These are phyloP conservation scores for Drosophila neocordata DNA, from an alignment of 1,140 invertebrate genomes.

Conservation along the genomic window DNA sequence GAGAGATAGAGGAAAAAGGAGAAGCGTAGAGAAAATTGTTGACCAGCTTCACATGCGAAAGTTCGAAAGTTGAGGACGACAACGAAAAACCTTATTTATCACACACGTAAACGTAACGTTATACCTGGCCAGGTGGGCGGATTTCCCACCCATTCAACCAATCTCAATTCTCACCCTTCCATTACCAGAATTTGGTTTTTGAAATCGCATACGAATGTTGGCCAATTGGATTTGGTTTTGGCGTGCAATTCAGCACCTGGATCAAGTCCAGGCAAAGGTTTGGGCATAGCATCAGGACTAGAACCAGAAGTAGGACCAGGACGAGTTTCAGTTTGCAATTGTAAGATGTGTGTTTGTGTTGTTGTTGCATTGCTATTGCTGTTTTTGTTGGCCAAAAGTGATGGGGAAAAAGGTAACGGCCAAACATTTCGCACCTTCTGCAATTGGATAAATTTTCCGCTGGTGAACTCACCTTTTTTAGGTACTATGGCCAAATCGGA, in stretches of 20 bases:
- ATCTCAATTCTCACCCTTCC: constrained; percentile 32
- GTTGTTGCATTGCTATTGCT: constrained; percentile 6
- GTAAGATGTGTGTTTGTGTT: constrained; percentile 4
- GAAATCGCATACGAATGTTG: constrained; percentile 71
- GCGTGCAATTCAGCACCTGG: constrained; percentile 12
- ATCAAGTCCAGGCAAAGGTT: background rate
- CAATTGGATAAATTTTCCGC: constrained; percentile 22
- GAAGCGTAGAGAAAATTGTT: constrained; percentile 54
- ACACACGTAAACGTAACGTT: constrained; percentile 37
- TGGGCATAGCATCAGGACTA: background rate
- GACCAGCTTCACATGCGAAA: constrained; percentile 34
- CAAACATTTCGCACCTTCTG: constrained; percentile 18
- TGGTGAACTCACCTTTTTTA: constrained; percentile 4
- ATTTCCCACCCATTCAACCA: background rate
- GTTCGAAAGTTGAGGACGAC: constrained; percentile 37
- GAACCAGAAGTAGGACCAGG: background rate
- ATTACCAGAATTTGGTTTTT: constrained; percentile 64
- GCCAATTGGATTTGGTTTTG: constrained; percentile 74
- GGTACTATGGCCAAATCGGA: background rate
- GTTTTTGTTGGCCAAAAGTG: background rate
- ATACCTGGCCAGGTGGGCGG: constrained; percentile 13
- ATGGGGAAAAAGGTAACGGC: background rate
- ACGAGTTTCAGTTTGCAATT: constrained; percentile 8
- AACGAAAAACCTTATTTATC: constrained; percentile 71
- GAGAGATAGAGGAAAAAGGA: constrained; percentile 1